phyloP scores from a whole-genome alignment of 2,888 invertebrate species.

The Taenaris catops region DNA sequence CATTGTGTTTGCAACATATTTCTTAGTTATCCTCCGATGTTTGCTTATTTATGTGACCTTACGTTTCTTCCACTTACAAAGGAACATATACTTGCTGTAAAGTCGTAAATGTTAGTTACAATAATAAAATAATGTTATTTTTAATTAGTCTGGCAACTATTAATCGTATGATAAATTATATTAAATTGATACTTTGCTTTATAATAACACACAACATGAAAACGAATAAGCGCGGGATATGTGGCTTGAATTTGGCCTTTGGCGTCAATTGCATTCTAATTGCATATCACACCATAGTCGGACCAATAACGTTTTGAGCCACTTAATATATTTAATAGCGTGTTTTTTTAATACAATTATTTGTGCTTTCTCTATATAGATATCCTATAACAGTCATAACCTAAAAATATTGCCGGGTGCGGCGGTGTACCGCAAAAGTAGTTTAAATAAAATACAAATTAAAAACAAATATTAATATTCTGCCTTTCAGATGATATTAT shows the following conservation, averaged over 20 bases:
- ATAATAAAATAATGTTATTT: conserved; percentile 5
- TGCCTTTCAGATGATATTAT: conserved; percentile 49
- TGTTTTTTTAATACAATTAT: too few species aligned
- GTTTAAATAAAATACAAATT: conserved; percentile 1
- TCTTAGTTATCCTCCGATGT: not conserved
- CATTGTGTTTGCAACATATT: not conserved
- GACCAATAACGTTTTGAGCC: not conserved
- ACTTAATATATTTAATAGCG: too few species aligned
- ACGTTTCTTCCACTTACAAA: conserved; percentile 41
- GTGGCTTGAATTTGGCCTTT: conserved; percentile 40
- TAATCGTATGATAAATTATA: not conserved
- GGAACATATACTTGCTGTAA: conserved; percentile 28
- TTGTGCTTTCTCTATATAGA: too few species aligned
- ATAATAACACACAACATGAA: conserved; percentile 10
- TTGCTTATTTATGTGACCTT: conserved; percentile 24
- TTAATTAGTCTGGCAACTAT: not conserved
- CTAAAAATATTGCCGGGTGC: conserved; percentile 64
- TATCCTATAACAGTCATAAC: conserved; percentile 40
- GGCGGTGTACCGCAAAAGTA: conserved; percentile 25
- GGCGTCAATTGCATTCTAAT: conserved; percentile 40
- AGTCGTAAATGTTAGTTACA: conserved; percentile 7
- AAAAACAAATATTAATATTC: too few species aligned
- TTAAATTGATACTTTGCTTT: not conserved
- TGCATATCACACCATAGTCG: conserved; percentile 4
- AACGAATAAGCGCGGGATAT: conserved; percentile 69